Evolutionary conservation across 2,888 invertebrate genomes (phyloP), one percentile per base, ranked within the genome.

Genomic region (Agrotis puta): DNA sequence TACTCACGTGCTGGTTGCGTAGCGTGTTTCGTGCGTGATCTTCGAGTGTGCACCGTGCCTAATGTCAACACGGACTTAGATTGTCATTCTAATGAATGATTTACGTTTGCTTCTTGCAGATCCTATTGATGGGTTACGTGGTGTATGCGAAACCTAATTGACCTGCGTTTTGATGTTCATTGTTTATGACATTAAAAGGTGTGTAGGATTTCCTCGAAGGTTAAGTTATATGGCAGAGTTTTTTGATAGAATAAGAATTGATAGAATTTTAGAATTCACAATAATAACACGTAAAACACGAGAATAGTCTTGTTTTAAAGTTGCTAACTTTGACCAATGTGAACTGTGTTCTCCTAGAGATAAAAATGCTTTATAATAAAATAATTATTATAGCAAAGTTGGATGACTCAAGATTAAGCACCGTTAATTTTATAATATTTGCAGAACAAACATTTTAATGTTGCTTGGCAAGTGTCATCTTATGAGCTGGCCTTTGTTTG

Each of bases 1-100:
- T 70, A 77, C 66, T 85, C 86, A 84, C 86, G 85, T 88, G 79
- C 71, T 69, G 59, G 61, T 65, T 65, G 64, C 47, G 14, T 47
- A 64, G 61, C 62, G 70, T 70, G 69, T 71, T 68, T 74, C 75
- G 72, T 75, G 77, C 77, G 73, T 77, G 62, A 61, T 57, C 63
- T 51, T 68, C 57, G 20, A 75, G 75, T 79, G 70, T 69, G 59
- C 45, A 79, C 70, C 84, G 74, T 85, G 73, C 63, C 77, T 78
- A 75, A 82, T 80, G 63, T 47, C 54, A 64, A 64, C 80, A 70
- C 59, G 74, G 71, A 61, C 47, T 54, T 0, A 18, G 33, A 73
- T 79, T 74, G 72, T 83, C 27, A 81, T 77, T 69, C 22, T 74
- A 74, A 81, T 79, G 59, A 53, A 53, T 62, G 50, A 53, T 64